Evolutionary conservation across 2,113 vertebrate species (phyloP).

Genomic region (Rafetus swinhoei): DNA sequence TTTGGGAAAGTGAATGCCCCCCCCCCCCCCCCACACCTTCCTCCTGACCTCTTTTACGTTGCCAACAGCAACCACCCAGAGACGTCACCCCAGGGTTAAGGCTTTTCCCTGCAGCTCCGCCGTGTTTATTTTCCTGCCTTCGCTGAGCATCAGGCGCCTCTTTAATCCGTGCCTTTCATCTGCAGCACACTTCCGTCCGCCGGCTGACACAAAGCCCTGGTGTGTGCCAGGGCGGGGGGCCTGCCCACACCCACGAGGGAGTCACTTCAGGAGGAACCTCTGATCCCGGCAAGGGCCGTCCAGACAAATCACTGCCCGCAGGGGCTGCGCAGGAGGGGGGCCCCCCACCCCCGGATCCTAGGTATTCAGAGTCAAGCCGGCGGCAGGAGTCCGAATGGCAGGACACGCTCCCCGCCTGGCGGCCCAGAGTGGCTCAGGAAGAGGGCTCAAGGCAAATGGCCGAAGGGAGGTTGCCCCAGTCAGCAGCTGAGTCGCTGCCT

Average conservation of each 20-base stretch:
- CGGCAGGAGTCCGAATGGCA: not conserved
- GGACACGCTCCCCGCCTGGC: not conserved
- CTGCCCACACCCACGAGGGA: not conserved
- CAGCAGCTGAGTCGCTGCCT: not conserved
- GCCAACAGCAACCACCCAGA: not conserved
- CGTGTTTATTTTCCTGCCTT: not conserved
- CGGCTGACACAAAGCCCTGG: not conserved
- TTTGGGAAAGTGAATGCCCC: not conserved
- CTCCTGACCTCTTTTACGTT: not conserved
- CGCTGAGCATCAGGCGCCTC: not conserved
- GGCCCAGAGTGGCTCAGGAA: not conserved
- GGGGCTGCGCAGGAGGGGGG: not conserved
- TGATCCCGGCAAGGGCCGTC: not conserved
- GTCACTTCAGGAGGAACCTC: not conserved
- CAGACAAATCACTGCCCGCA: not conserved
- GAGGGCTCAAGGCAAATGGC: not conserved
- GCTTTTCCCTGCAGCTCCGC: not conserved
- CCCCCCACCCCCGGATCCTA: not conserved
- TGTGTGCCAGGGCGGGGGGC: not conserved
- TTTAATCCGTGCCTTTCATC: not conserved
- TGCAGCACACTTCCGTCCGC: not conserved
- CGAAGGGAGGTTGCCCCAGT: not conserved
- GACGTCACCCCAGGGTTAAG: not conserved
- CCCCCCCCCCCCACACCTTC: accelerated
- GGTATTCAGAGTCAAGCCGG: not conserved